A percentile compares a stretch with the other conserved stretches of the same genome.
Evolutionary conservation across 2,888 invertebrate genomes (phyloP).

Genomic region (Lasioglossum leucozonium): DNA sequence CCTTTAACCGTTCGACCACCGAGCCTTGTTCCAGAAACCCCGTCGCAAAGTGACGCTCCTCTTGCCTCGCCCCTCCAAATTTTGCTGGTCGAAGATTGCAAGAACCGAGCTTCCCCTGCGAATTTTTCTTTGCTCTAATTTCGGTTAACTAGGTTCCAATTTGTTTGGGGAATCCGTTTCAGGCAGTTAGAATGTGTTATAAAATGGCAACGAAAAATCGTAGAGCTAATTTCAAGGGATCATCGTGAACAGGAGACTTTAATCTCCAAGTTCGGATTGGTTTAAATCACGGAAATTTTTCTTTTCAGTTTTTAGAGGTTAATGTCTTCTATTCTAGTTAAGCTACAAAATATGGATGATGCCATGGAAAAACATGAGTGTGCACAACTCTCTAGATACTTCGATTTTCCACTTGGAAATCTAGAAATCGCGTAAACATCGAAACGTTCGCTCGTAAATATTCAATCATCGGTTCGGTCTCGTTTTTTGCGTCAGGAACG

Average conservation of each 20-base stretch:
- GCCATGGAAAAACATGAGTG: too few species aligned
- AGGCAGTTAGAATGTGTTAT: neutral
- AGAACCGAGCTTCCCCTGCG: neutral
- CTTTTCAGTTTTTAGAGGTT: neutral
- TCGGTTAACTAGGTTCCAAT: neutral
- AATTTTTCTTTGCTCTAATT: neutral
- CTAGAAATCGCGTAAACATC: neutral
- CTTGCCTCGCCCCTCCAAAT: neutral
- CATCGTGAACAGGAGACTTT: neutral
- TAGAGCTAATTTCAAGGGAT: neutral
- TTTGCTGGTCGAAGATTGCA: neutral
- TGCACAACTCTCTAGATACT: neutral
- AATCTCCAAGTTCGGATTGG: neutral
- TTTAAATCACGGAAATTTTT: neutral
- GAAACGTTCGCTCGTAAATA: conserved; percentile 11
- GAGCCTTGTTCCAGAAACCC: neutral
- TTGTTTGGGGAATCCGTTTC: neutral
- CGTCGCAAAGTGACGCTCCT: neutral
- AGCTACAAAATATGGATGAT: neutral
- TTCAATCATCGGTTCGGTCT: neutral
- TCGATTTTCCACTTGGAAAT: too few species aligned
- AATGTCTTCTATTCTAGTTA: neutral
- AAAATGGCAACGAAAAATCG: neutral
- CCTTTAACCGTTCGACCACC: neutral
- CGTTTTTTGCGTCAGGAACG: neutral